Evolutionary conservation across 2,797 vertebrate species (phyloP).

Genomic region (Betta splendens): DNA sequence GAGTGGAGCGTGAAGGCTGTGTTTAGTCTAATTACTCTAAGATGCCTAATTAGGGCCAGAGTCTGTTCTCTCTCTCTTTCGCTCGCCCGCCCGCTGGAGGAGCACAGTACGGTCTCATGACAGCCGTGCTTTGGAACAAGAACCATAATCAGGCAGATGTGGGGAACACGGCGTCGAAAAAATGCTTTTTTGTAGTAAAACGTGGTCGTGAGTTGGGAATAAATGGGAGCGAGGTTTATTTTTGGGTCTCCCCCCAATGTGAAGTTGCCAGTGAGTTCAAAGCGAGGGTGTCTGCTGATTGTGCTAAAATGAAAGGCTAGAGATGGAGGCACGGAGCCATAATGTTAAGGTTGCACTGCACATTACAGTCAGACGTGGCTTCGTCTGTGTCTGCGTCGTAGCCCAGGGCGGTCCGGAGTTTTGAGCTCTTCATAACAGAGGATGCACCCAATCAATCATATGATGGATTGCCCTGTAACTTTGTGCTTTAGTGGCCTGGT

Average conservation of each 20-base stretch:
- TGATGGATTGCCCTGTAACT: slow-evolving; percentile 9
- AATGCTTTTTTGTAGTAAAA: slow-evolving; percentile 39
- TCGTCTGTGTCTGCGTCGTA: slow-evolving; percentile 34
- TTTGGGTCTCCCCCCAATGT: slow-evolving; percentile 55
- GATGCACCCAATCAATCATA: slow-evolving; percentile 30
- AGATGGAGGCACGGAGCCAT: slow-evolving; percentile 40
- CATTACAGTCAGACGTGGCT: slow-evolving; percentile 49
- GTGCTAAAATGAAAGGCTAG: slow-evolving; percentile 71
- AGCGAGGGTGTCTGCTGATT: slow-evolving; percentile 72
- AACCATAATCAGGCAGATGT: slow-evolving; percentile 69
- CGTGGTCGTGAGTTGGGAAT: slow-evolving; percentile 31
- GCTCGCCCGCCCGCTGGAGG: no score
- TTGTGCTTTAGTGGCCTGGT: slow-evolving; percentile 17
- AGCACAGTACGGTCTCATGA: slow-evolving; percentile 58
- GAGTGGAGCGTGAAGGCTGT: slow-evolving; percentile 77
- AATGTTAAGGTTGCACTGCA: slow-evolving; percentile 58
- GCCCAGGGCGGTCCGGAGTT: slow-evolving; percentile 33
- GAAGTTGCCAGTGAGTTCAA: slow-evolving; percentile 63
- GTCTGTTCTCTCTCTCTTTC: slow-evolving; percentile 47
- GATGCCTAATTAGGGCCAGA: slow-evolving; percentile 80
- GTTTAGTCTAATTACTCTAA: slow-evolving; percentile 83
- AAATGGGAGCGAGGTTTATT: slow-evolving; percentile 56
- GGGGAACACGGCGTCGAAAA: slow-evolving; percentile 52
- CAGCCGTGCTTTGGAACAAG: slow-evolving; percentile 55
- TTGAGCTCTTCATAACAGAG: slow-evolving; percentile 22